phyloP scores from a whole-genome alignment of 1,140 invertebrate genomes.

The Mya arenaria region DNA sequence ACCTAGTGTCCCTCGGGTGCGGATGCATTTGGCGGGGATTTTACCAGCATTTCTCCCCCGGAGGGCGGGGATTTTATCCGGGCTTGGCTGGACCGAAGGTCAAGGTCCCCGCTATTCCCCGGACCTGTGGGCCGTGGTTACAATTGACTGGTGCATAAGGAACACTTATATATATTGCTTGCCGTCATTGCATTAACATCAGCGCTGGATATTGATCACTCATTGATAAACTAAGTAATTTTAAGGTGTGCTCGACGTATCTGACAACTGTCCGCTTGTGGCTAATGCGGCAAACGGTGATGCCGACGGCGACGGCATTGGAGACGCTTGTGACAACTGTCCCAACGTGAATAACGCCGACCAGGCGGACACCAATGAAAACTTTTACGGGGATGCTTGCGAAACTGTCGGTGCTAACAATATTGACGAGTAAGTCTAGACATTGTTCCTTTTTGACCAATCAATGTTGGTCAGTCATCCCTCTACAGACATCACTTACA shows the following conservation, averaged over 20 bases:
- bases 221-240: background rate
- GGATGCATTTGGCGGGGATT: too few species aligned
- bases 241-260: conserved; percentile 16
- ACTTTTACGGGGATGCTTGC: conserved; percentile 35
- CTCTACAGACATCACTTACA: background rate
- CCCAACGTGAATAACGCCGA: background rate
- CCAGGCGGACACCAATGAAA: conserved; percentile 36
- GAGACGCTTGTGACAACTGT: conserved; percentile 48
- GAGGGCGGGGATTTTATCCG: too few species aligned
- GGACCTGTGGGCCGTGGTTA: background rate
- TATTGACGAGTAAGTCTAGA: conserved; percentile 25
- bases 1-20: too few species aligned
- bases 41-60: too few species aligned
- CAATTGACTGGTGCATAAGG: too few species aligned
- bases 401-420: conserved; percentile 19
- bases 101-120: background rate
- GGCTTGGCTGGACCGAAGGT: too few species aligned
- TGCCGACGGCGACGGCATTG: conserved; percentile 15
- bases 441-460: background rate
- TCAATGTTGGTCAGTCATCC: background rate
- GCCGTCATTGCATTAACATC: too few species aligned
- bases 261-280: conserved; percentile 43
- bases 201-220: background rate
- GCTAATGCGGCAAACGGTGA: conserved; percentile 30
- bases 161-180: too few species aligned